These are phyloP conservation scores for Exaiptasia diaphana DNA, from an alignment of 64 coral and sea anemone genomes.

Conservation along the genomic window DNA sequence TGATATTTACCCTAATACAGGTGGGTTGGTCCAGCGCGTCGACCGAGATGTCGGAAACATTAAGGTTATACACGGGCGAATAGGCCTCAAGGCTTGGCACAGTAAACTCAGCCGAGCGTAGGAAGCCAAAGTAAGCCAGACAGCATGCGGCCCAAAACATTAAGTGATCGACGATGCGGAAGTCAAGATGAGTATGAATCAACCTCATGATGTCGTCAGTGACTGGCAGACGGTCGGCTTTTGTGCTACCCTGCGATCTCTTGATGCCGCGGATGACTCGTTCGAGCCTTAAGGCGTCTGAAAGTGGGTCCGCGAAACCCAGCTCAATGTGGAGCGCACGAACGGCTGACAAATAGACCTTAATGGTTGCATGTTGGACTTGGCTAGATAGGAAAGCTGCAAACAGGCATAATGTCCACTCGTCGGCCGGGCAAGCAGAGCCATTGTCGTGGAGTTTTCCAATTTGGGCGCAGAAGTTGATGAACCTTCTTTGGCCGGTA, in stretches of 20 bases:
- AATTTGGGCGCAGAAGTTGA: background rate
- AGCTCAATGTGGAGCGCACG: constrained; percentile 20
- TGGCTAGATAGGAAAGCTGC: background rate
- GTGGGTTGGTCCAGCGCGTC: no score
- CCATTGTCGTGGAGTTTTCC: background rate
- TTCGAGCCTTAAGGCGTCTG: background rate
- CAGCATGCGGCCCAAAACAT: constrained; percentile 45
- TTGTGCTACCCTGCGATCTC: background rate
- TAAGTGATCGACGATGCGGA: background rate
- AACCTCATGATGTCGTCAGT: background rate
- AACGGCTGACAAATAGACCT: background rate
- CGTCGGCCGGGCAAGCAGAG: background rate
- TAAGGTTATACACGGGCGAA: no score
- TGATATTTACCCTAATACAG: background rate
- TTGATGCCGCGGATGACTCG: constrained; percentile 1
- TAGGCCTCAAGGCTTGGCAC: no score
- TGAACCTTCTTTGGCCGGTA: background rate
- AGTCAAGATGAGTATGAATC: background rate
- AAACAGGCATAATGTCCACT: constrained; percentile 28
- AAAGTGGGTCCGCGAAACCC: background rate
- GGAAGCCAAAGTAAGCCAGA: no score
- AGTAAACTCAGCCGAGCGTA: no score
- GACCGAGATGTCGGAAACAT: no score
- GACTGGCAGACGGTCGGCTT: background rate
- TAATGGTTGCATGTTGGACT: background rate